Conservation (phyloP, 1,140 invertebrate genomes). For the Drosophila pandora region DNA sequence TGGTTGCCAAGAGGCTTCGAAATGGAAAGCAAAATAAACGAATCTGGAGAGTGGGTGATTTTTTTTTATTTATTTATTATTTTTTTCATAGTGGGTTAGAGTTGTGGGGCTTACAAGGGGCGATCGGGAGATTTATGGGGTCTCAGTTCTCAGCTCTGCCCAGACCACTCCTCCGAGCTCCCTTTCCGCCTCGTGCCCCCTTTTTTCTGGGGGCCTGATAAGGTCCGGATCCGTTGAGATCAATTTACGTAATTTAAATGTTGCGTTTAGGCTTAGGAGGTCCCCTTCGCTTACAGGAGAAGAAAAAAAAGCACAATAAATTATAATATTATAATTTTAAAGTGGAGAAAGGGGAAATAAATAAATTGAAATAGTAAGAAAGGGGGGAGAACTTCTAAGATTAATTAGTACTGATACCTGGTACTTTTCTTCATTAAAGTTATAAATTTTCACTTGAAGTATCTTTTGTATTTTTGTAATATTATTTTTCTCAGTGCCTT, state of each 20-base stretch:
- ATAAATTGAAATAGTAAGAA: too few species aligned
- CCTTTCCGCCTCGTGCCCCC: neutral
- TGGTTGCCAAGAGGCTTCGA: constrained; percentile 49
- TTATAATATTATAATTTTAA: neutral
- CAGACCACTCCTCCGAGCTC: neutral
- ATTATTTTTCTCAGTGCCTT: neutral
- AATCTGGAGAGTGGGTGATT: constrained; percentile 13
- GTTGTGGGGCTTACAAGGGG: constrained; percentile 4
- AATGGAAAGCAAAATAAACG: constrained; percentile 75
- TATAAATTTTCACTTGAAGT: too few species aligned
- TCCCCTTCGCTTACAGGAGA: neutral
- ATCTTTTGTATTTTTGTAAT: too few species aligned
- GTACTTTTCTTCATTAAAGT: neutral
- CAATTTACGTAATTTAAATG: constrained; percentile 73
- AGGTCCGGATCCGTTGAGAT: constrained; percentile 57
- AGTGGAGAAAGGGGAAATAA: too few species aligned
- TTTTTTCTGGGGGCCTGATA: constrained; percentile 32
- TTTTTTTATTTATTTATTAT: neutral
- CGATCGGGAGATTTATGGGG: constrained; percentile 26
- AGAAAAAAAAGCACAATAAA: neutral
- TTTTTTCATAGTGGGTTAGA: neutral
- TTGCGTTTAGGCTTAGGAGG: constrained; percentile 52
- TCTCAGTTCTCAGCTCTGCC: constrained; percentile 4
- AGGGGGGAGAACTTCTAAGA: too few species aligned
- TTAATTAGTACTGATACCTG: neutral